These are phyloP conservation scores for Anoplophora glabripennis DNA, from an alignment of 1,140 invertebrate genomes.

Conservation along the genomic window DNA sequence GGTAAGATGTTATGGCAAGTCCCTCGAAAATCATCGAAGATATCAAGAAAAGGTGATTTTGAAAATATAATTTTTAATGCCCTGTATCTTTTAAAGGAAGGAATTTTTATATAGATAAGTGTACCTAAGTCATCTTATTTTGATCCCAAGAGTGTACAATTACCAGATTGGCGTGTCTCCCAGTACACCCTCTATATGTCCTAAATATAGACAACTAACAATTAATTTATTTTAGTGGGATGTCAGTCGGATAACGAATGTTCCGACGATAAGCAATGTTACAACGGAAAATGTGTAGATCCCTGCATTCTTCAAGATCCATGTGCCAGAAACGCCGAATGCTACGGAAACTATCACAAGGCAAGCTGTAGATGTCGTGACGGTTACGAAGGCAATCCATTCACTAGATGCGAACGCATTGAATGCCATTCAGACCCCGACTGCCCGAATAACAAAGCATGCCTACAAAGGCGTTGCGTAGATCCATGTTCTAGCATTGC, in stretches of 20 bases:
- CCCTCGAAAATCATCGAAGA: too few species aligned
- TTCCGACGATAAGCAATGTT: slow-evolving; percentile 70
- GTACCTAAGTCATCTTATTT: too few species aligned
- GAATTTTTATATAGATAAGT: too few species aligned
- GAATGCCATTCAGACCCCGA: slow-evolving; percentile 77
- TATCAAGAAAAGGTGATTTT: too few species aligned
- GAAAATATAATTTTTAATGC: too few species aligned
- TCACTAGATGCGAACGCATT: slow-evolving; percentile 70
- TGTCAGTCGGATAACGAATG: slow-evolving; percentile 82
- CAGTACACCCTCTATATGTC: too few species aligned
- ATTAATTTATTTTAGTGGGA: slow-evolving; percentile 30
- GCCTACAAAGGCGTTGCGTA: slow-evolving; percentile 67
- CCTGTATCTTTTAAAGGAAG: too few species aligned
- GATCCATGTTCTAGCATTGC: slow-evolving; percentile 67
- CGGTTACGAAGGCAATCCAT: slow-evolving; percentile 72
- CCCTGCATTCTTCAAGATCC: slow-evolving; percentile 74
- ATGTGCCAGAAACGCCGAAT: slow-evolving; percentile 79
- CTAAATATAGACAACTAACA: slow-evolving; percentile 3
- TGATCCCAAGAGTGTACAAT: too few species aligned
- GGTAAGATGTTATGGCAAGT: too few species aligned
- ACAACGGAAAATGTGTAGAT: slow-evolving; percentile 76
- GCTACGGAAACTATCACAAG: slow-evolving; percentile 72
- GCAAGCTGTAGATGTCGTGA: slow-evolving; percentile 71
- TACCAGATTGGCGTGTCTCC: too few species aligned
- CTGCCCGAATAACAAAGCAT: slow-evolving; percentile 69